Evolutionary conservation across 2,888 invertebrate species (phyloP).

Genomic region (Chaitophorus viminalis): DNA sequence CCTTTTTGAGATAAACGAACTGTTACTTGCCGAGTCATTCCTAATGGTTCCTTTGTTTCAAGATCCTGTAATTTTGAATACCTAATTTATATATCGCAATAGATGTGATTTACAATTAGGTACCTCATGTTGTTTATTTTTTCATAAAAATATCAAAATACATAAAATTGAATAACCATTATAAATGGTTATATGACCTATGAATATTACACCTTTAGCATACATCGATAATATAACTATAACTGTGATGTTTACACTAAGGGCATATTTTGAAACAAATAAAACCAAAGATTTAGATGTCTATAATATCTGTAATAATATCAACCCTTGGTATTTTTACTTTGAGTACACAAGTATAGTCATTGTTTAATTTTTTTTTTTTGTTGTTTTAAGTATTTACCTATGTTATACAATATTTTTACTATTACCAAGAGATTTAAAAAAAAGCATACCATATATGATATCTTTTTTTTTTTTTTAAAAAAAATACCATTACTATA

Average conservation of each 20-base stretch:
- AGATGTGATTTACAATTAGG: neutral
- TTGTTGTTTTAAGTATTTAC: no score
- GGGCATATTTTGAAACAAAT: neutral
- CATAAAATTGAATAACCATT: neutral
- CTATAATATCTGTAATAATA: neutral
- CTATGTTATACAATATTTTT: no score
- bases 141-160: neutral
- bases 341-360: no score
- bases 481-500: neutral
- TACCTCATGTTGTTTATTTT: neutral
- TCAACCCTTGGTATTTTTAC: no score
- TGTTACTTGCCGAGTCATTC: slow-evolving; percentile 75
- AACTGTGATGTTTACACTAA: neutral
- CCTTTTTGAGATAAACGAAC: slow-evolving; percentile 73
- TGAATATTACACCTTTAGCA: neutral
- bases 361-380: no score
- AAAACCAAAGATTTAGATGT: neutral
- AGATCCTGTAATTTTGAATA: slow-evolving; percentile 62
- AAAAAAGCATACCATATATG: no score
- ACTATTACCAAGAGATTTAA: no score
- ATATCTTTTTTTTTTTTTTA: no score
- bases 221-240: no score
- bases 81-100: neutral
- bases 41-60: slow-evolving; percentile 68
- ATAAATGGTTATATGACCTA: neutral